A percentile compares a stretch with the other conserved stretches of the same genome.
These are phyloP conservation scores for Agrochola lota DNA, from an alignment of 2,888 invertebrate species.

Conservation along the genomic window DNA sequence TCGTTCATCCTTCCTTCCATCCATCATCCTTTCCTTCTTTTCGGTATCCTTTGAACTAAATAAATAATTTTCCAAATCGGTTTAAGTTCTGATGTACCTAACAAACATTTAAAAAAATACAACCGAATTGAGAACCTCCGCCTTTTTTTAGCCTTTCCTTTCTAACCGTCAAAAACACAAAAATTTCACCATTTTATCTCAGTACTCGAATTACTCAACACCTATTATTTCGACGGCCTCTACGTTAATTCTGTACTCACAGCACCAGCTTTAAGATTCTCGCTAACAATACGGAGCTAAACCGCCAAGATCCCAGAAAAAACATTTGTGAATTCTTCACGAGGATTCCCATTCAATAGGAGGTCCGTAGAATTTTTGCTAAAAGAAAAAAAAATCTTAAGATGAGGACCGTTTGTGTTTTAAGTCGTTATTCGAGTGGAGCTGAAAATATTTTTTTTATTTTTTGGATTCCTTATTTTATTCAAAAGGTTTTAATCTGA, in stretches of 20 bases:
- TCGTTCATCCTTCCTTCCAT: no score
- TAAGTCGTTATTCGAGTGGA: conserved; percentile 53
- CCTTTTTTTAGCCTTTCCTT: no score
- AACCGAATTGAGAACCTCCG: no score
- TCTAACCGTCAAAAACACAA: conserved; percentile 9
- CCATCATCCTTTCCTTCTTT: no score
- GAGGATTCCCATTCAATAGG: conserved; percentile 67
- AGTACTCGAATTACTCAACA: conserved; percentile 9
- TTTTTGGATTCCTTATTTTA: conserved; percentile 40
- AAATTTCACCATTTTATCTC: conserved; percentile 10
- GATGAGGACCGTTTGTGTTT: conserved; percentile 61
- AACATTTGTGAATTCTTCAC: conserved; percentile 62
- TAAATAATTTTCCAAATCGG: no score
- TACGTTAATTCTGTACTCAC: conserved; percentile 39
- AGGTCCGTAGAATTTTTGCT: conserved; percentile 52
- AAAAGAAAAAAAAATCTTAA: conserved; percentile 53
- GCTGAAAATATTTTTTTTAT: conserved; percentile 19
- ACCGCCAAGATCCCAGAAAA: conserved; percentile 43
- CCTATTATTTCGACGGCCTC: conserved; percentile 34
- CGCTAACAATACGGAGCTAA: conserved; percentile 47
- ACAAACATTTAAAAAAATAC: no score
- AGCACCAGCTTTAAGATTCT: conserved; percentile 52
- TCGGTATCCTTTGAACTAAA: no score
- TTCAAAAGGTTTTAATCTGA: conserved; percentile 50
- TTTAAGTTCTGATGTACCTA: no score